phyloP scores from a whole-genome alignment of 1,140 invertebrate species.

The Calliopsis andreniformis region DNA sequence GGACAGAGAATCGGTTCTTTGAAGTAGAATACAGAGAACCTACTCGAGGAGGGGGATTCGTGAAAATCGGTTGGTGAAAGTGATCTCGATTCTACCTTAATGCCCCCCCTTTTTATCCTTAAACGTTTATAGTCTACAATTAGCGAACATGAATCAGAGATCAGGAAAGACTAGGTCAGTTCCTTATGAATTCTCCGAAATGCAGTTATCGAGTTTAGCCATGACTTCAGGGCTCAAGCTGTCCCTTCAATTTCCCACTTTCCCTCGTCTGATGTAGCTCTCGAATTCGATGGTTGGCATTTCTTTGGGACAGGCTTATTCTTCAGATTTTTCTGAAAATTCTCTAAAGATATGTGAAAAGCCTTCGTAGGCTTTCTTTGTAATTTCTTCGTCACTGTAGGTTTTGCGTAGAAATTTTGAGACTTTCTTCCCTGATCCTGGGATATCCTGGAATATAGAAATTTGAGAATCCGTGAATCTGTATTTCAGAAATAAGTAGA shows the following conservation, averaged over 20 bases:
- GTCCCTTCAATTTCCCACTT: background rate
- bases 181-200: background rate
- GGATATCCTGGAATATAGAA: background rate
- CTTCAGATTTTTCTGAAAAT: no score
- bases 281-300: no score
- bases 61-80: conserved; percentile 8
- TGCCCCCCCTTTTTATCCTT: background rate
- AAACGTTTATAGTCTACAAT: no score
- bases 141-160: background rate
- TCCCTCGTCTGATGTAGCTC: no score
- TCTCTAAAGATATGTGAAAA: background rate
- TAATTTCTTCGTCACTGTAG: background rate
- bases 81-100: conserved; percentile 11
- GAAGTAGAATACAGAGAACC: background rate
- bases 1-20: background rate
- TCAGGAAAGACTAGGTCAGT: background rate
- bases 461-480: background rate
- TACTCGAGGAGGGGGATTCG: background rate
- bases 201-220: background rate
- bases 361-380: no score
- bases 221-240: background rate
- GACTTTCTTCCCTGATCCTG: background rate
- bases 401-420: background rate
- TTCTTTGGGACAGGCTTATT: background rate
- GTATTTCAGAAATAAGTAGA: background rate